Evolutionary conservation across 2,113 vertebrate genomes (phyloP).

Genomic region (Myiopsitta monachus): DNA sequence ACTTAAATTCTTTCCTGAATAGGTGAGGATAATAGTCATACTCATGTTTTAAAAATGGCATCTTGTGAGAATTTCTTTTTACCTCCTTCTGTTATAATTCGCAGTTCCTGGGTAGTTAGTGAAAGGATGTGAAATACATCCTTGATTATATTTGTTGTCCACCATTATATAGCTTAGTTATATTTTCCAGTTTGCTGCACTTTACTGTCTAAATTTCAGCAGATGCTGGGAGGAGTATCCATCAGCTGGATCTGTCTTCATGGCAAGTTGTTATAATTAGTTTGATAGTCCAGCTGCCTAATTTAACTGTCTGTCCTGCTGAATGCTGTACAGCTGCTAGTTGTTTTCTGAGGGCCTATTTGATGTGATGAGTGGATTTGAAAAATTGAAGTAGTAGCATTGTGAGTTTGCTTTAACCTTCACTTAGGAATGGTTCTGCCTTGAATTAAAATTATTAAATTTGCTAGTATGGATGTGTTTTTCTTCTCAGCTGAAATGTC

Average conservation of each 20-base stretch:
- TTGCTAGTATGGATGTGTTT: background rate
- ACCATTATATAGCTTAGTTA: background rate
- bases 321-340: background rate
- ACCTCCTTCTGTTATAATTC: background rate
- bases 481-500: background rate
- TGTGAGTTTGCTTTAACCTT: background rate
- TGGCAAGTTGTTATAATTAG: background rate
- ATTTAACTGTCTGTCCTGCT: background rate
- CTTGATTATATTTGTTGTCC: background rate
- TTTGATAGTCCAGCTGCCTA: background rate
- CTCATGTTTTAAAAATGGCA: background rate
- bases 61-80: background rate
- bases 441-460: background rate
- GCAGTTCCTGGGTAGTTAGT: background rate
- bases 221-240: background rate
- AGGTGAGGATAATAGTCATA: background rate
- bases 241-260: background rate
- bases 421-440: background rate
- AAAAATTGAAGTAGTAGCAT: background rate
- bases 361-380: background rate
- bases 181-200: background rate
- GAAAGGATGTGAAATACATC: background rate
- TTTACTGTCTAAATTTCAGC: background rate
- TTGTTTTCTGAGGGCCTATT: background rate
- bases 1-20: background rate